These are phyloP conservation scores for Palythoa grandis DNA, from an alignment of 92 coral and sea anemone species.

Conservation along the genomic window DNA sequence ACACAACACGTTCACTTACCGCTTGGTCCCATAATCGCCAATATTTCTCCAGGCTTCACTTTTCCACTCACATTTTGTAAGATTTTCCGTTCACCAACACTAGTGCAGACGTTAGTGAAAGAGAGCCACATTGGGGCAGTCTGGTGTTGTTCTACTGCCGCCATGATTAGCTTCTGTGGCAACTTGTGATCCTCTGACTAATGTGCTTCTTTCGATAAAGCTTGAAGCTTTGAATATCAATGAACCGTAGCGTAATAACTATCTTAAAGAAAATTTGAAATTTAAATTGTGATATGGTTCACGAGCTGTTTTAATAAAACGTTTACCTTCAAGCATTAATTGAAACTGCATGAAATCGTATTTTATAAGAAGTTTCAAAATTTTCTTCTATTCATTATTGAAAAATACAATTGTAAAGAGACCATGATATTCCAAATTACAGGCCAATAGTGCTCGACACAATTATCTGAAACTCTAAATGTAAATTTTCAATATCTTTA, in stretches of 20 bases:
- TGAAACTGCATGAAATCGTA: no score
- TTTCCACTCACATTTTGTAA: constrained; percentile 83
- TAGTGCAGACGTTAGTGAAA: constrained; percentile 65
- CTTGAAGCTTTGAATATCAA: not conserved
- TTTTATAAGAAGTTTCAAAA: no score
- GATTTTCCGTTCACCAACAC: constrained; percentile 71
- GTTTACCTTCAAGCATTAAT: no score
- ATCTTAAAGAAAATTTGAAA: not conserved
- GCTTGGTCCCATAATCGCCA: constrained; percentile 98
- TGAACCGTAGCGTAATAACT: not conserved
- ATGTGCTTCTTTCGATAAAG: not conserved
- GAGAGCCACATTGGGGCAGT: constrained; percentile 72
- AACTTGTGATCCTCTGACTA: not conserved
- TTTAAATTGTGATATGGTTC: not conserved
- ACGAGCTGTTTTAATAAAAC: not conserved
- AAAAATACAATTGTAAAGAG: no score
- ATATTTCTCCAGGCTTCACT: constrained; percentile 88
- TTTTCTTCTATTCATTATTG: no score
- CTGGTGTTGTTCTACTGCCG: not conserved
- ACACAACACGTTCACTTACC: constrained; percentile 64
- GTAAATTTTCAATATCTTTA: no score
- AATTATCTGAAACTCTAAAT: no score
- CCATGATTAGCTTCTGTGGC: not conserved
- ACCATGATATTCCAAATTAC: no score
- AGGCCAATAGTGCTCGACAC: no score